A percentile compares a stretch with the other conserved stretches of the same genome.
phyloP scores from a whole-genome alignment of 2,113 vertebrate species.

The Orycteropus afer region DNA sequence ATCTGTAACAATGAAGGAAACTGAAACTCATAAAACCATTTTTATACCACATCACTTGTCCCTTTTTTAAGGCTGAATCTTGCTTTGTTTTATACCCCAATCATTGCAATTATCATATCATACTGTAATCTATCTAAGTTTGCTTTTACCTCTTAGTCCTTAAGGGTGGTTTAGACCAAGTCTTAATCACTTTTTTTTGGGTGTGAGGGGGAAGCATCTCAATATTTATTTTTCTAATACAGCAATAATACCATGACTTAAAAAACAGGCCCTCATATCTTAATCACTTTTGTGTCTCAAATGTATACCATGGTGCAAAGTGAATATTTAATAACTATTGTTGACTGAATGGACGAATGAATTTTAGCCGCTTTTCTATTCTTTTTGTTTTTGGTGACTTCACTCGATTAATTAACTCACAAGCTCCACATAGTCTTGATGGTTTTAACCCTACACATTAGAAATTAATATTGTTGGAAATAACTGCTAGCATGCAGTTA shows the following conservation, averaged over 20 bases:
- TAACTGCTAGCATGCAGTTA: neutral
- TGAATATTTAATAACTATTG: neutral
- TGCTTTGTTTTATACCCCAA: neutral
- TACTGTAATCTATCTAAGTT: neutral
- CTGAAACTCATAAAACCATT: neutral
- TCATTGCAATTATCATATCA: neutral
- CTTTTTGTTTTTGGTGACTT: neutral
- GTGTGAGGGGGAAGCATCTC: neutral
- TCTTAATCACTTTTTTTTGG: neutral
- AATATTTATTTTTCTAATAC: neutral
- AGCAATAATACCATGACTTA: neutral
- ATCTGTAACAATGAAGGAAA: neutral
- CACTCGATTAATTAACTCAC: neutral
- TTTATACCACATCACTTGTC: neutral
- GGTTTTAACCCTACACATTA: neutral
- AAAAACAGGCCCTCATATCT: neutral
- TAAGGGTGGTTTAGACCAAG: neutral
- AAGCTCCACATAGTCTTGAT: neutral
- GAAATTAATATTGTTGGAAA: constrained; percentile 16
- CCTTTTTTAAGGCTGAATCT: constrained; percentile 37
- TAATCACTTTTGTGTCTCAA: neutral
- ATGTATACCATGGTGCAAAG: neutral
- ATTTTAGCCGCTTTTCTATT: neutral
- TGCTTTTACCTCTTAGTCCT: neutral
- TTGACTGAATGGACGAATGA: neutral